phyloP scores from a whole-genome alignment of 2,113 vertebrate species.

The Gymnorhina tibicen region DNA sequence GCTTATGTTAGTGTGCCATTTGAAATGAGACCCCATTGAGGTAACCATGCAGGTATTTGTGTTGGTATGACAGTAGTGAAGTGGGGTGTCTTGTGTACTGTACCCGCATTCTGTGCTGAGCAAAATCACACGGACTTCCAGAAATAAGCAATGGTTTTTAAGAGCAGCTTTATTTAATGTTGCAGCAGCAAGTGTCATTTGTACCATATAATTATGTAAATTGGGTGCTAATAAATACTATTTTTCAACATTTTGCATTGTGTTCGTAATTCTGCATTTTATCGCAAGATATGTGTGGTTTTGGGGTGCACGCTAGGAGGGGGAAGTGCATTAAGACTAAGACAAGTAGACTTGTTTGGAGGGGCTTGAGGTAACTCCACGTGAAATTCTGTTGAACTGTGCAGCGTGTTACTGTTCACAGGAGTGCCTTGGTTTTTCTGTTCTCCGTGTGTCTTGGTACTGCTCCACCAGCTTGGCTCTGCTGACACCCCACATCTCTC shows the following conservation, averaged over 20 bases:
- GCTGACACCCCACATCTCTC: background rate
- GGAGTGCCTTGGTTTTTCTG: background rate
- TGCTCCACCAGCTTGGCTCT: background rate
- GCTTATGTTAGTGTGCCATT: background rate
- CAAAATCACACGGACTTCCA: constrained; percentile 61
- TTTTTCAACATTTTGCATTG: constrained; percentile 65
- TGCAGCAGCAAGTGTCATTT: constrained; percentile 68
- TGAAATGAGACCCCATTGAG: background rate
- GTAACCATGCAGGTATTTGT: constrained; percentile 29
- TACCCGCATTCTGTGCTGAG: constrained; percentile 47
- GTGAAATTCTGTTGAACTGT: background rate
- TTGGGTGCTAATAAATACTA: constrained; percentile 75
- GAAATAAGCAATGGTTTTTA: constrained; percentile 55
- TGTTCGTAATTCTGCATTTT: background rate
- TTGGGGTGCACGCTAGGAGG: background rate
- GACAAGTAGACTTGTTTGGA: background rate
- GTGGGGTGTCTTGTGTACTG: constrained; percentile 39
- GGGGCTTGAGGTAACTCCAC: background rate
- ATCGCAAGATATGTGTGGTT: background rate
- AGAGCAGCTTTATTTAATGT: constrained; percentile 71
- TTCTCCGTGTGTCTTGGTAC: background rate
- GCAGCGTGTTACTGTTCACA: fast-evolving
- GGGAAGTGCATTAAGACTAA: too few relatives aligned
- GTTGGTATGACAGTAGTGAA: constrained; percentile 28
- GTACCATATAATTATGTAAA: constrained; percentile 72